Percentiles rank a stretch among this genome's conserved stretches.
Evolutionary conservation across 2,113 vertebrate species (phyloP).

Genomic region (Reinhardtius hippoglossoides): DNA sequence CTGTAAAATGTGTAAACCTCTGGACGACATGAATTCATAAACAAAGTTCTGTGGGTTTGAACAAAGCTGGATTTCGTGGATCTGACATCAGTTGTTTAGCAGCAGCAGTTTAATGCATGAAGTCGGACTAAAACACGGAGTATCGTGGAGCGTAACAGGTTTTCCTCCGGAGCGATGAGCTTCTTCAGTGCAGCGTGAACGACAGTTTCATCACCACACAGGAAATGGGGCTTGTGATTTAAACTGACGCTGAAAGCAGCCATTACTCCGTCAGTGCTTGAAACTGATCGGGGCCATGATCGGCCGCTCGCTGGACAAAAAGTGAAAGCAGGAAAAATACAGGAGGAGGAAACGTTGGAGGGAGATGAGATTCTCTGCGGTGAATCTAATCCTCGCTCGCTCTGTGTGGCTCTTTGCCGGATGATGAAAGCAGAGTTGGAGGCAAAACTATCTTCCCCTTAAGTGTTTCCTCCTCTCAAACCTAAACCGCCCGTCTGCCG

Average conservation of each 20-base stretch:
- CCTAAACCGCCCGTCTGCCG: background rate
- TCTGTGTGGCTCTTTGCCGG: conserved; percentile 2
- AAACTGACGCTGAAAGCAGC: conserved; percentile 38
- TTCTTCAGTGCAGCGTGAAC: conserved; percentile 19
- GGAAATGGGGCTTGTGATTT: conserved; percentile 46
- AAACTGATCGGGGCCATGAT: conserved; percentile 28
- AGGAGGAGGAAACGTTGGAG: background rate
- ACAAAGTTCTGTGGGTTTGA: background rate
- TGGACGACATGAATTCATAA: too few relatives aligned
- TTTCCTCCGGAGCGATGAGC: background rate
- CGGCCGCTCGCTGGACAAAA: background rate
- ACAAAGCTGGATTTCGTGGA: background rate
- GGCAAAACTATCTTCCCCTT: conserved; percentile 20
- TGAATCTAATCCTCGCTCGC: conserved; percentile 27
- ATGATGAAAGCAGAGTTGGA: conserved; percentile 32
- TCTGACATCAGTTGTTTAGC: too few relatives aligned
- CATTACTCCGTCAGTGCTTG: conserved; percentile 29
- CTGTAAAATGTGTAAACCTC: too few relatives aligned
- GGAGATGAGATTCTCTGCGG: conserved; percentile 17
- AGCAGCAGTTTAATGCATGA: background rate
- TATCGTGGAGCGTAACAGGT: background rate
- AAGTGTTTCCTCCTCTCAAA: conserved; percentile 7
- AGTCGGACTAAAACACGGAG: background rate
- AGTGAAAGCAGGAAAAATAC: background rate
- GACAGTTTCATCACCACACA: conserved; percentile 30